Evolutionary conservation across 1,140 invertebrate genomes (phyloP).

Genomic region (Dreissena polymorpha): DNA sequence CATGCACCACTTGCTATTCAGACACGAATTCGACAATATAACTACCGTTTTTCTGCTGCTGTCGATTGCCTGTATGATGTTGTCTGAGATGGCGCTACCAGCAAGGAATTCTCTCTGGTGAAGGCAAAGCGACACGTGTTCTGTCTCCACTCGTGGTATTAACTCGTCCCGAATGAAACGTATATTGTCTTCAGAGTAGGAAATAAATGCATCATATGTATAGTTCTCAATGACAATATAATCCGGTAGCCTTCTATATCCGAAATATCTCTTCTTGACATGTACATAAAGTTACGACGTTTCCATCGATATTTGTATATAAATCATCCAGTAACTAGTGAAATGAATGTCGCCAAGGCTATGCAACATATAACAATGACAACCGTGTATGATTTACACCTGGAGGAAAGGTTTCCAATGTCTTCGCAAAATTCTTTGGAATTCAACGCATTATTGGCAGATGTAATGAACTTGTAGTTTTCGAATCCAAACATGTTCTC

Average conservation of each 20-base stretch:
- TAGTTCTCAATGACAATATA: slow-evolving; percentile 10
- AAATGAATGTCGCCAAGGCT: slow-evolving; percentile 1
- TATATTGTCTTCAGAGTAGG: slow-evolving; percentile 58
- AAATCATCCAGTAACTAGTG: slow-evolving; percentile 11
- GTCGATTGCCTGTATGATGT: slow-evolving; percentile 83
- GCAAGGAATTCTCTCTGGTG: slow-evolving; percentile 70
- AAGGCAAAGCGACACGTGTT: slow-evolving; percentile 60
- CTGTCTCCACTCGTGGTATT: slow-evolving; percentile 53
- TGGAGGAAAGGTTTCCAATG: neutral
- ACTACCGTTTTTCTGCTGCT: slow-evolving; percentile 83
- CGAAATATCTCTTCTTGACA: slow-evolving; percentile 33
- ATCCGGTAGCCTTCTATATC: slow-evolving; percentile 7
- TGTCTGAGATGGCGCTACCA: slow-evolving; percentile 81
- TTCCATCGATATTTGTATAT: slow-evolving; percentile 46
- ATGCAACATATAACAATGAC: slow-evolving; percentile 2
- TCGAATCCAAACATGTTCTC: neutral
- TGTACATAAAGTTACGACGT: slow-evolving; percentile 15
- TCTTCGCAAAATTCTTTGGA: neutral
- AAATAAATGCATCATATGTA: slow-evolving; percentile 65
- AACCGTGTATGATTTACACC: neutral
- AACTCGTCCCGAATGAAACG: slow-evolving; percentile 54
- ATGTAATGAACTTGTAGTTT: slow-evolving; percentile 3
- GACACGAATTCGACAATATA: slow-evolving; percentile 83
- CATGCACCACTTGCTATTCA: slow-evolving; percentile 85
- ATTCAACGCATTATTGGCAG: neutral